These are phyloP conservation scores for Ornithoptera alexandrae DNA, from an alignment of 2,888 invertebrate genomes.

Conservation along the genomic window DNA sequence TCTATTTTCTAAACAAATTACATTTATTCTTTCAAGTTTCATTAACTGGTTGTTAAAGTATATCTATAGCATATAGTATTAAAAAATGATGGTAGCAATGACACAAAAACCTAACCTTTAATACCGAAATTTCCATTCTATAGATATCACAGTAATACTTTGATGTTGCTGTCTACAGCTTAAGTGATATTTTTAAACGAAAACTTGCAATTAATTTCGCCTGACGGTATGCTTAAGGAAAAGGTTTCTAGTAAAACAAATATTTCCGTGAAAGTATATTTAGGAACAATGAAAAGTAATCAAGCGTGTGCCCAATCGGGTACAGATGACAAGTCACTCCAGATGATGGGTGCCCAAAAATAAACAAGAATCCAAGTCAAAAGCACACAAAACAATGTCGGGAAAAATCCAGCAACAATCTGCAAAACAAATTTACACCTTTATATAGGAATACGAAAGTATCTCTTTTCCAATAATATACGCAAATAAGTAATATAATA, in stretches of 20 bases:
- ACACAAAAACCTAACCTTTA: too few species aligned
- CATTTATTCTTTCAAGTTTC: too few species aligned
- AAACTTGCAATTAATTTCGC: too few species aligned
- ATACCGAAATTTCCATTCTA: too few species aligned
- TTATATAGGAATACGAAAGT: background rate
- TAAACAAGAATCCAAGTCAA: conserved; percentile 47
- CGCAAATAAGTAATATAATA: background rate
- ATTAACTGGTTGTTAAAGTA: too few species aligned
- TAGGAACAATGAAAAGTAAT: background rate
- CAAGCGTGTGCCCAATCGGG: conserved; percentile 32
- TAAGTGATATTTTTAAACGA: too few species aligned
- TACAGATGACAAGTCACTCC: conserved; percentile 44
- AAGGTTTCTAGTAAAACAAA: background rate
- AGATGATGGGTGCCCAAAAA: conserved; percentile 56
- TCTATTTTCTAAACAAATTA: background rate
- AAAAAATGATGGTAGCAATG: too few species aligned
- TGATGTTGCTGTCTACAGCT: too few species aligned
- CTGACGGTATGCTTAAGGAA: too few species aligned
- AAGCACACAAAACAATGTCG: conserved; percentile 47
- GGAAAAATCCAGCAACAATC: conserved; percentile 55
- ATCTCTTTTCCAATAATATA: background rate
- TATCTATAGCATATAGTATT: too few species aligned
- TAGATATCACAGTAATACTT: too few species aligned
- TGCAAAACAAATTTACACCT: conserved; percentile 37
- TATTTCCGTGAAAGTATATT: background rate